Evolutionary conservation across 2,113 vertebrate genomes (phyloP).

Genomic region (Ctenodactylus gundi): DNA sequence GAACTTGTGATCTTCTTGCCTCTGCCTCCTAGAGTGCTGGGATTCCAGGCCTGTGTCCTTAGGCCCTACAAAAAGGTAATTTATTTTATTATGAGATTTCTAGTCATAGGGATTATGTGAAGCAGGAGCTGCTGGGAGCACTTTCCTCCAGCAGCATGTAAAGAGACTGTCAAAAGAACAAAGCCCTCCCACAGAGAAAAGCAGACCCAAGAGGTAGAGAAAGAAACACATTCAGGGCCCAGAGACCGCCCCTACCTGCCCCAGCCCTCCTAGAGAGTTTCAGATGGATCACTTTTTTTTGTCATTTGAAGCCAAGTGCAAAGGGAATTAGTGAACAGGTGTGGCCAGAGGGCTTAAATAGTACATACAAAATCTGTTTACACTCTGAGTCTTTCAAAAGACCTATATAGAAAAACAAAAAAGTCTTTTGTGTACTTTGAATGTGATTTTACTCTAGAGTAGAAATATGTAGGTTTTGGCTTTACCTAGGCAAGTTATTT

Average conservation of each 20-base stretch:
- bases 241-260: too few species aligned
- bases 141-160: not conserved
- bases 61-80: too few species aligned
- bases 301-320: constrained; percentile 17
- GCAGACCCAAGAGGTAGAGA: not conserved
- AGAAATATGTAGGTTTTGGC: not conserved
- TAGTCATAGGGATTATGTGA: not conserved
- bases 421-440: constrained; percentile 15
- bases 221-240: not conserved
- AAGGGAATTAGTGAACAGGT: not conserved
- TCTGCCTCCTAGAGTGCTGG: too few species aligned
- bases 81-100: not conserved
- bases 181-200: not conserved
- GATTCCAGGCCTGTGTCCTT: too few species aligned
- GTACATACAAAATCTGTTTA: not conserved
- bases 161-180: not conserved
- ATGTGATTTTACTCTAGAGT: not conserved
- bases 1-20: too few species aligned
- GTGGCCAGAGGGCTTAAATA: not conserved
- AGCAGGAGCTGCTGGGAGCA: not conserved
- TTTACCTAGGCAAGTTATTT: not conserved
- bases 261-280: too few species aligned
- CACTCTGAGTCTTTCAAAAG: not conserved
- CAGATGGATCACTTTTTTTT: constrained; percentile 1
- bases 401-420: not conserved